Percentiles rank a stretch among this genome's conserved stretches.
These are phyloP conservation scores for Acipenser transmontanus DNA, from an alignment of 2,797 vertebrate species.

Conservation along the genomic window DNA sequence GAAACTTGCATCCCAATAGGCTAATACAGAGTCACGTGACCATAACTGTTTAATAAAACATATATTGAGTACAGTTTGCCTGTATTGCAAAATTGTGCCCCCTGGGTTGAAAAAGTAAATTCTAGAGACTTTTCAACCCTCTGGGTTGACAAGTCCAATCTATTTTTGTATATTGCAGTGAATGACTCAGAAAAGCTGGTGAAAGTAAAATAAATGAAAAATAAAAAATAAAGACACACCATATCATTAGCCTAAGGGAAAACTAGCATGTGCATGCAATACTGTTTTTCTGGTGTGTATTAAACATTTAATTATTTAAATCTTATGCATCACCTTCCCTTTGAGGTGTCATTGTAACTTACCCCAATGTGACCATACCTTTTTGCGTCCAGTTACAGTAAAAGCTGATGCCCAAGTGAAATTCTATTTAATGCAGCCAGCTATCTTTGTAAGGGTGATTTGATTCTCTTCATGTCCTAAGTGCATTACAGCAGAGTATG, in stretches of 20 bases:
- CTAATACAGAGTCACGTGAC: no score
- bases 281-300: neutral
- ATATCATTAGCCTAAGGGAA: slow-evolving; percentile 49
- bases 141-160: no score
- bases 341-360: slow-evolving; percentile 19
- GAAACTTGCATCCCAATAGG: no score
- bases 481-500: slow-evolving; percentile 53
- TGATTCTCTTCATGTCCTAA: slow-evolving; percentile 41
- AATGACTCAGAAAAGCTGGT: no score
- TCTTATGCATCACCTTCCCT: slow-evolving; percentile 14
- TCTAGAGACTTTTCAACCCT: no score
- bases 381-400: slow-evolving; percentile 43
- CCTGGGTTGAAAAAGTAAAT: no score
- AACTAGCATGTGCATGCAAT: neutral
- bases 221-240: slow-evolving; percentile 33
- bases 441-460: slow-evolving; percentile 51
- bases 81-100: no score
- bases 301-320: slow-evolving; percentile 7
- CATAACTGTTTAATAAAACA: no score
- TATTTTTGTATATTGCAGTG: no score
- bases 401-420: slow-evolving; percentile 41
- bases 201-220: no score
- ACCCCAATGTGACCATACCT: slow-evolving; percentile 26
- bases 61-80: no score
- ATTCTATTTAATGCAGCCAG: slow-evolving; percentile 39